phyloP scores from a whole-genome alignment of 2,888 invertebrate genomes.

The Phalera bucephala region DNA sequence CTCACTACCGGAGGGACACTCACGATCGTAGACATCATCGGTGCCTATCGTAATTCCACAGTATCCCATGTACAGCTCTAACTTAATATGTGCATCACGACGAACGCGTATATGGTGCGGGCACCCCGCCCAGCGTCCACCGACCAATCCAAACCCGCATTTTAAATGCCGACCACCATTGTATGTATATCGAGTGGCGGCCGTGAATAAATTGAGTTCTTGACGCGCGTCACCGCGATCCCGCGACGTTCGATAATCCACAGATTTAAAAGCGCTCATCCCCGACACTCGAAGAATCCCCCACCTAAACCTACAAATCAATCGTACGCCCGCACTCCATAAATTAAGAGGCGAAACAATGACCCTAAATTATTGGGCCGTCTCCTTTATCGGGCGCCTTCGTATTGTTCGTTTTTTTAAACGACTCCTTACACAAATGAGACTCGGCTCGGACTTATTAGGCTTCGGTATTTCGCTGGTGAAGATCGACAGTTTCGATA shows the following conservation, averaged over 20 bases:
- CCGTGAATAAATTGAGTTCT: constrained; percentile 74
- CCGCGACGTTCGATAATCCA: constrained; percentile 38
- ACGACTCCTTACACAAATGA: constrained; percentile 78
- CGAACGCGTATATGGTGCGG: constrained; percentile 70
- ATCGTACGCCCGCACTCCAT: constrained; percentile 78
- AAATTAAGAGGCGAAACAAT: constrained; percentile 79
- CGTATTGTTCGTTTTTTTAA: constrained; percentile 71
- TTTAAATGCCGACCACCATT: constrained; percentile 71
- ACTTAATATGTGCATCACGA: constrained; percentile 83
- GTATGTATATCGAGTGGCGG: constrained; percentile 76
- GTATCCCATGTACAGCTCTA: constrained; percentile 73
- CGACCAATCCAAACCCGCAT: constrained; percentile 78
- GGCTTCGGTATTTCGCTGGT: constrained; percentile 73
- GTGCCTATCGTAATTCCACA: constrained; percentile 69
- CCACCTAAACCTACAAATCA: constrained; percentile 76
- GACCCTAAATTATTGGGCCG: constrained; percentile 81
- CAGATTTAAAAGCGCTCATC: constrained; percentile 53
- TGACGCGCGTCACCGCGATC: constrained; percentile 45
- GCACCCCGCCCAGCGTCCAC: constrained; percentile 61
- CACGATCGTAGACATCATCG: constrained; percentile 68
- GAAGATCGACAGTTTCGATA: constrained; percentile 73
- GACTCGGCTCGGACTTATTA: constrained; percentile 76
- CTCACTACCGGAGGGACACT: constrained; percentile 54
- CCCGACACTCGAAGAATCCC: constrained; percentile 59
- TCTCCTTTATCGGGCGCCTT: constrained; percentile 67